phyloP scores from a whole-genome alignment of 1,140 invertebrate species.

The Heterodera carotae region DNA sequence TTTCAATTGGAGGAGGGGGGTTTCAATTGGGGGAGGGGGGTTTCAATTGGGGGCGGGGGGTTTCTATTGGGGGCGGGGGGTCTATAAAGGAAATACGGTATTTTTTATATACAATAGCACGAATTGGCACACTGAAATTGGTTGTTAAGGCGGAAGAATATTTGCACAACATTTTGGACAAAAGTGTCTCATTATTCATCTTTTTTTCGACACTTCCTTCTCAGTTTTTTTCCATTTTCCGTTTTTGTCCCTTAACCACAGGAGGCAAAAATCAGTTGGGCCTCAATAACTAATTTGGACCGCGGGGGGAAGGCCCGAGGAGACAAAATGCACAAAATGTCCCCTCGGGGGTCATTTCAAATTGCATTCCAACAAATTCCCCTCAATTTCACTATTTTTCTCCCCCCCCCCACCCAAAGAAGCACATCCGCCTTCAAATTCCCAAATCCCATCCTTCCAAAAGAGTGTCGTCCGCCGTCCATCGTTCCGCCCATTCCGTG shows the following conservation, averaged over 20 bases:
- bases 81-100: too few relatives aligned
- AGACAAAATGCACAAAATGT: not conserved
- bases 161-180: too few relatives aligned
- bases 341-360: constrained; percentile 1
- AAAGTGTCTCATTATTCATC: too few relatives aligned
- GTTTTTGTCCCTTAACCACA: not conserved
- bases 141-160: too few relatives aligned
- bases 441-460: not conserved
- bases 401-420: not conserved
- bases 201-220: too few relatives aligned
- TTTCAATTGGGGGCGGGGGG: too few relatives aligned
- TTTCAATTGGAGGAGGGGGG: too few relatives aligned
- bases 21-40: too few relatives aligned
- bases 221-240: not conserved
- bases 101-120: too few relatives aligned
- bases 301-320: too few relatives aligned
- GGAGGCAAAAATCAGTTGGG: not conserved
- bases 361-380: not conserved
- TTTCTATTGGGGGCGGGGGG: too few relatives aligned
- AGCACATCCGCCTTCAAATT: not conserved
- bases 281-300: not conserved
- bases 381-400: not conserved
- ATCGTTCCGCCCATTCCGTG: not conserved
- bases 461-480: not conserved
- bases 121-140: too few relatives aligned